Base-by-base conservation (phyloP, 2,113 vertebrate genomes). In the Apistogramma diplotaenia region DNA sequence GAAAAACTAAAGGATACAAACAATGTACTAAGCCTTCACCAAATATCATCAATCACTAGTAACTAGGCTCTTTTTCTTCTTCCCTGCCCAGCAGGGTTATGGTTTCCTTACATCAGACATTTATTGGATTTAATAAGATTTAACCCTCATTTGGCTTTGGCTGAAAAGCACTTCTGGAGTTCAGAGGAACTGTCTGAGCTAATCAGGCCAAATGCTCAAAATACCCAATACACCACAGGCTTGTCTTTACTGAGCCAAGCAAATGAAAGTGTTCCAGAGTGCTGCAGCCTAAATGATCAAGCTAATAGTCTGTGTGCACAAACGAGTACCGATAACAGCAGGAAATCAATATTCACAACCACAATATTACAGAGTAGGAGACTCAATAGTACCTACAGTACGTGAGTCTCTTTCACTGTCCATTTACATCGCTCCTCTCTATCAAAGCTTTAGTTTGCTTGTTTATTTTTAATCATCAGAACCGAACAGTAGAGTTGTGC, bases 171-270 rank as follows among this genome's bases (percentile, higher is more conserved):
- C 56, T 70, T 70, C 18, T 70, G 65, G 9, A 51, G 27, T 49
- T 73, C 40, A 59, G 23, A 58, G 55, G 11, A 15, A 35, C 56
- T 56, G 29, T 78, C 55, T 65, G 27, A 25, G 27, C 31, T 60
- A 90, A 90, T 89, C 61, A 84, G 90, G 88, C 61, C 86, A 86
- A 78, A 85, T 18, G 60, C 85, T 83, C 40, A 75, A 80, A 89
- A 90, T 90, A 87, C 25, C 43, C 23, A 56, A 76, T 46, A 23
- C 59, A 29, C 49, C 3, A 33, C 4, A 54, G 70, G 21, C 54
- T 78, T 74, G 76, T 79, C 55, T 61, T 81, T 77, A 71, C 23
- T 40, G 65, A 79, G 61, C 37, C 19, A 71, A 49, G 57, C 10
- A 35, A 49, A 43, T 70, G 60, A 76, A 78, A 70, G 11, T 56